phyloP scores from a whole-genome alignment of 2,888 invertebrate species.

The Andrena fulva region DNA sequence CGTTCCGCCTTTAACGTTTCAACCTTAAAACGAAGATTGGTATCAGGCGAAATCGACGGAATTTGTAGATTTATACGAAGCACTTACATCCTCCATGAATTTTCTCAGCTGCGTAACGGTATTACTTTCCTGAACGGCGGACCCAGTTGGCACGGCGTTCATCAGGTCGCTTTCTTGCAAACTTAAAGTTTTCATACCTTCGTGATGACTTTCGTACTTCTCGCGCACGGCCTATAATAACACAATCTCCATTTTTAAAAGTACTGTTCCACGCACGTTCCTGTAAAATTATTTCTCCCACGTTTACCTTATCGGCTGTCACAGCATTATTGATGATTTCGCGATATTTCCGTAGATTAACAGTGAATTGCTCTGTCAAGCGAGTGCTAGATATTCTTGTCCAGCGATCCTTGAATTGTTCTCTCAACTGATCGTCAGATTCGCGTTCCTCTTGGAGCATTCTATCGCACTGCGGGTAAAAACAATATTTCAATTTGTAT shows the following conservation, averaged over 20 bases:
- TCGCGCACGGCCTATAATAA: slow-evolving; percentile 90
- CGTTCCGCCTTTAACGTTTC: slow-evolving; percentile 95
- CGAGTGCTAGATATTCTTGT: slow-evolving; percentile 94
- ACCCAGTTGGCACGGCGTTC: slow-evolving; percentile 90
- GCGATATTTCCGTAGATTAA: slow-evolving; percentile 96
- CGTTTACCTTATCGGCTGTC: slow-evolving; percentile 86
- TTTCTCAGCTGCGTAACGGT: slow-evolving; percentile 89
- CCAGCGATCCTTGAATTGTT: slow-evolving; percentile 98
- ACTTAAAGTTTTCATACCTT: slow-evolving; percentile 93
- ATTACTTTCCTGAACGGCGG: slow-evolving; percentile 86
- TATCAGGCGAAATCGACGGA: neutral
- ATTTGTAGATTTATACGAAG: slow-evolving; percentile 23
- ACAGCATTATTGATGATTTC: slow-evolving; percentile 97
- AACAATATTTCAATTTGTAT: slow-evolving; percentile 5
- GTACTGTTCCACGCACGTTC: neutral
- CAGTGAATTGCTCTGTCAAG: slow-evolving; percentile 95
- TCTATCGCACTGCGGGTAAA: slow-evolving; percentile 88
- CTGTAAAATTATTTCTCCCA: neutral
- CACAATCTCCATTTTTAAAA: neutral
- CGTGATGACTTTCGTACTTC: slow-evolving; percentile 92
- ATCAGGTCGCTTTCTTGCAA: slow-evolving; percentile 89
- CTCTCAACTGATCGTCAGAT: slow-evolving; percentile 94
- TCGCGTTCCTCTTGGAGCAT: slow-evolving; percentile 96
- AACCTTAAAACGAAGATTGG: slow-evolving; percentile 85
- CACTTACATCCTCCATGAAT: slow-evolving; percentile 91